Percentiles rank a stretch among this genome's conserved stretches.
Evolutionary conservation across 2,888 invertebrate species (phyloP).

Genomic region (Agrochola lychnidis): DNA sequence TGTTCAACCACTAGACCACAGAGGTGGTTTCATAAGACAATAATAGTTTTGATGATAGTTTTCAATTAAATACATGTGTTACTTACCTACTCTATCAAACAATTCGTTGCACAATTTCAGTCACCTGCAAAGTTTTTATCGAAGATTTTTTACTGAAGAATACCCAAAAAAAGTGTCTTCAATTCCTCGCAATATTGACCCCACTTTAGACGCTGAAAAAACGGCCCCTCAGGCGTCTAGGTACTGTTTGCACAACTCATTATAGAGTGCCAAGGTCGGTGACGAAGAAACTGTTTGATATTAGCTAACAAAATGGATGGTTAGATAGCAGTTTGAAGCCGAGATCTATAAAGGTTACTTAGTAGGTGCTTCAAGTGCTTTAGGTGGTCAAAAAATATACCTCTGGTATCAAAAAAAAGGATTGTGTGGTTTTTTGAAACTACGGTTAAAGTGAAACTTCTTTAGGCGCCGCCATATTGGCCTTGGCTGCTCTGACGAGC

Average conservation of each 20-base stretch:
- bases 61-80: not conserved
- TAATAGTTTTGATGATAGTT: not conserved
- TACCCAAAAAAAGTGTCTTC: conserved; percentile 1
- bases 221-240: conserved; percentile 5
- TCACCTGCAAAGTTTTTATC: conserved; percentile 4
- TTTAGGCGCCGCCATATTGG: too few species aligned
- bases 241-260: conserved; percentile 46
- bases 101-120: not conserved
- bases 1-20: too few species aligned
- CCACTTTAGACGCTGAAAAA: conserved; percentile 43
- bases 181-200: conserved; percentile 25
- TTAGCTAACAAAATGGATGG: not conserved
- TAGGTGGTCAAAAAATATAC: too few species aligned
- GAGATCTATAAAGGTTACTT: not conserved
- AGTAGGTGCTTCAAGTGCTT: too few species aligned
- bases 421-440: too few species aligned
- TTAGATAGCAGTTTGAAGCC: conserved; percentile 13
- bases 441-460: too few species aligned
- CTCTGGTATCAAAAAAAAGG: too few species aligned
- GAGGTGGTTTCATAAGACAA: not conserved
- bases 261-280: conserved; percentile 47
- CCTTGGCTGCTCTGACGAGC: too few species aligned
- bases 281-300: conserved; percentile 10
- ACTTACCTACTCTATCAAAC: not conserved
- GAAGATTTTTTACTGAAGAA: not conserved